Conservation (phyloP, 1,140 invertebrate genomes). For the Anastatus disparis region DNA sequence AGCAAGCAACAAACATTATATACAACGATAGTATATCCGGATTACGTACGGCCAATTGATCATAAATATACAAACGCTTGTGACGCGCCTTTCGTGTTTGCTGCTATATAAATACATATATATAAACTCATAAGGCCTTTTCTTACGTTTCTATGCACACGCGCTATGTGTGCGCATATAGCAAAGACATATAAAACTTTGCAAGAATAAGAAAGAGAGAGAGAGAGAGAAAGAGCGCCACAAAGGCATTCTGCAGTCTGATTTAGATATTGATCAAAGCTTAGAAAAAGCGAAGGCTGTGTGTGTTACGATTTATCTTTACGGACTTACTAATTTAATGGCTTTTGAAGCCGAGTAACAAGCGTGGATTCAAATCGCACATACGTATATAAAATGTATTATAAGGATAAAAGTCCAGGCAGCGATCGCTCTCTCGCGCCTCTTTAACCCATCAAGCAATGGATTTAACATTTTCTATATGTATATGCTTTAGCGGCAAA, state of each 20-base stretch:
- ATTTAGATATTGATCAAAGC: conserved; percentile 25
- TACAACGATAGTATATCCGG: conserved; percentile 56
- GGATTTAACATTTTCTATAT: neutral
- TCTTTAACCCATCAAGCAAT: neutral
- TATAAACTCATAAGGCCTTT: neutral
- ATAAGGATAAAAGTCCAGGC: too few relatives aligned
- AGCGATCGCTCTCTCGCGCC: neutral
- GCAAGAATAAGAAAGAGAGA: neutral
- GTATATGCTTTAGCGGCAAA: too few relatives aligned
- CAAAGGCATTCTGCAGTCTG: conserved; percentile 18
- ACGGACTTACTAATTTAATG: conserved; percentile 15
- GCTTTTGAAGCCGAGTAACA: too few relatives aligned
- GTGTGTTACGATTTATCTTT: conserved; percentile 15
- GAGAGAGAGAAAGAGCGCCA: neutral
- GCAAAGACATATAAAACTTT: too few relatives aligned
- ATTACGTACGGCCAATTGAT: conserved; percentile 66
- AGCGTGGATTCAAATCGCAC: too few relatives aligned
- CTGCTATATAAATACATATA: neutral
- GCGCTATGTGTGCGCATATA: too few relatives aligned
- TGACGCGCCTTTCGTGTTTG: conserved; percentile 60
- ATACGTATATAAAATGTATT: too few relatives aligned
- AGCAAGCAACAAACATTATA: conserved; percentile 21
- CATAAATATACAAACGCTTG: conserved; percentile 58
- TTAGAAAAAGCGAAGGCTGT: conserved; percentile 5
- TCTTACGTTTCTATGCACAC: neutral